These are phyloP conservation scores for Rhingia rostrata DNA, from an alignment of 2,888 invertebrate species.

Conservation along the genomic window DNA sequence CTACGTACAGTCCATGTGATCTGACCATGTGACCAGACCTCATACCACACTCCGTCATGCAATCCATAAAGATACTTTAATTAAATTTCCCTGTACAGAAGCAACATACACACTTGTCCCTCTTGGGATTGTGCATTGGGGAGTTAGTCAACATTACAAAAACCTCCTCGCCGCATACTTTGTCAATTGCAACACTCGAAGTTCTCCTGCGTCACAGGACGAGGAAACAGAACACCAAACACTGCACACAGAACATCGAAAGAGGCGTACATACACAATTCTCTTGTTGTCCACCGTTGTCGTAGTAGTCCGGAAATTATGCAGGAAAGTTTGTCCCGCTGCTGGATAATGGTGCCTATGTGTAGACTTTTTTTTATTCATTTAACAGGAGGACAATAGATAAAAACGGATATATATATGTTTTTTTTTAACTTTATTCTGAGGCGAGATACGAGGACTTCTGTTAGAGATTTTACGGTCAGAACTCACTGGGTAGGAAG, in stretches of 20 bases:
- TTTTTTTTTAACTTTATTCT: conserved; percentile 30
- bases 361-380: conserved; percentile 24
- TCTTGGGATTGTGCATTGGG: conserved; percentile 31
- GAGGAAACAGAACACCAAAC: conserved; percentile 51
- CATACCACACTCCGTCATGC: conserved; percentile 22
- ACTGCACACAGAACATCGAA: conserved; percentile 41
- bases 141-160: conserved; percentile 62
- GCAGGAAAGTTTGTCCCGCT: conserved; percentile 71
- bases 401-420: conserved; percentile 23
- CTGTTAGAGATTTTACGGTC: not conserved
- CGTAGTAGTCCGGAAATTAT: conserved; percentile 67
- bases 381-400: conserved; percentile 23
- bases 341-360: conserved; percentile 54
- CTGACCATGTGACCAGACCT: conserved; percentile 65
- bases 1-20: conserved; percentile 44
- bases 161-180: conserved; percentile 49
- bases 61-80: conserved; percentile 76
- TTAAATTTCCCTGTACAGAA: conserved; percentile 76
- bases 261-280: conserved; percentile 66
- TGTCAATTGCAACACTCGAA: conserved; percentile 64
- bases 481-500: conserved; percentile 47
- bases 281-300: conserved; percentile 55
- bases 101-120: conserved; percentile 62
- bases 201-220: not conserved
- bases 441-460: conserved; percentile 11